These are phyloP conservation scores for Otocyon megalotis DNA, from an alignment of 2,113 vertebrate species.

Conservation along the genomic window DNA sequence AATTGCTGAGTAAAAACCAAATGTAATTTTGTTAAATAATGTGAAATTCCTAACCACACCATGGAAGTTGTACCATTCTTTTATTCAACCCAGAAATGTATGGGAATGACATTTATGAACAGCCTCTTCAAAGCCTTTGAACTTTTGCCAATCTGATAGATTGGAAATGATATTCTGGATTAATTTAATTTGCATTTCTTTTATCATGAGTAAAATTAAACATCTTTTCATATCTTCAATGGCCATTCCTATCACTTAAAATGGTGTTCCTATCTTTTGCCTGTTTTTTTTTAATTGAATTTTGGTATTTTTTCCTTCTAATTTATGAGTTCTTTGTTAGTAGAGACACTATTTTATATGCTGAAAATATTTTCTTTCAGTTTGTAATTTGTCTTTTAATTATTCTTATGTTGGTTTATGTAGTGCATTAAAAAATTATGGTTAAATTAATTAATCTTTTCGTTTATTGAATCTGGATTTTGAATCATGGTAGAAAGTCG, in stretches of 20 bases:
- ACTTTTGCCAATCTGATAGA: not conserved
- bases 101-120: not conserved
- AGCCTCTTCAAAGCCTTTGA: conserved; percentile 31
- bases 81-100: not conserved
- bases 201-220: conserved; percentile 22
- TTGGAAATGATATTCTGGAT: not conserved
- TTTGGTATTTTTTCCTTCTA: not conserved
- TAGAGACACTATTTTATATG: not conserved
- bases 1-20: not conserved
- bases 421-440: not conserved
- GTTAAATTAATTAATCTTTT: not conserved
- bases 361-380: conserved; percentile 20
- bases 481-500: not conserved
- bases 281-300: not conserved
- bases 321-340: not conserved
- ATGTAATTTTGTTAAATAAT: not conserved
- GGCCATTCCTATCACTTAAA: not conserved
- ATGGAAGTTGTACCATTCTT: not conserved
- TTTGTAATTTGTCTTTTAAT: conserved; percentile 10
- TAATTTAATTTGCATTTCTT: conserved; percentile 36
- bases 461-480: not conserved
- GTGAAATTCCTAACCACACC: not conserved
- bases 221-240: not conserved
- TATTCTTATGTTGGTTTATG: not conserved
- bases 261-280: not conserved